Base-by-base conservation (phyloP, 2,113 vertebrate genomes). In the Stegastes partitus region DNA sequence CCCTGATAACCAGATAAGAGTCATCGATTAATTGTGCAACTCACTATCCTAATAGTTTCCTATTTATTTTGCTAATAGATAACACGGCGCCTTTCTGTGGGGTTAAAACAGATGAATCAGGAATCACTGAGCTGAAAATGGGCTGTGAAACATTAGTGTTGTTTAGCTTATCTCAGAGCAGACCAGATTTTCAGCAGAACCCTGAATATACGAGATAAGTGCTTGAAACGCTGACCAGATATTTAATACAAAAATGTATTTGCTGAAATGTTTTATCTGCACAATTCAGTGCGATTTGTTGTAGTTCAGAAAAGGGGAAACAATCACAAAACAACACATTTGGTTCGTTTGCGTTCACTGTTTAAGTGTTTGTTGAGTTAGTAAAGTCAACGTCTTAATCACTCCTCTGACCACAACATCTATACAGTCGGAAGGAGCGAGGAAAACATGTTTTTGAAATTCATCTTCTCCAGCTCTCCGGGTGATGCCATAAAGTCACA, bases 361-460 rank as follows among this genome's bases (percentile, higher is more conserved):
- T 42, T 50, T 19, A 21, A 28, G 44, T n/a, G 12, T 57, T 66
- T 86, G 15, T 49, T 63, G 21, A 26, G 39, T 80, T 23, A 1
- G 44, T 47, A 34, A 65, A 44, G 62, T 75, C 5, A 0, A 53
- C 72, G 19, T 22, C 67, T 11, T 77, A 42, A 84, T 89, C 67
- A 55, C 75, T 80, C 65, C 84, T 82, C 79, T 67, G 64, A 54
- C 81, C 63, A 68, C 74, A 81, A 44, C 58, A 61, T 74, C 23
- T 26, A 11, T 59, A 37, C 51, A 55, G 57, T 61, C 67, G 15
- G 51, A 79, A 47, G 45, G 47, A 80, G 62, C 22, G 69, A 82
- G 47, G 47, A 66, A 84, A 83, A 74, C 69, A 68, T 80, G 74
- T 77, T 87, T 91, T 92, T 82, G 61, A 68, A 86, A 83, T 87